Conservation (phyloP, 2,797 vertebrate genomes). For the Thripadectes ignobilis region DNA sequence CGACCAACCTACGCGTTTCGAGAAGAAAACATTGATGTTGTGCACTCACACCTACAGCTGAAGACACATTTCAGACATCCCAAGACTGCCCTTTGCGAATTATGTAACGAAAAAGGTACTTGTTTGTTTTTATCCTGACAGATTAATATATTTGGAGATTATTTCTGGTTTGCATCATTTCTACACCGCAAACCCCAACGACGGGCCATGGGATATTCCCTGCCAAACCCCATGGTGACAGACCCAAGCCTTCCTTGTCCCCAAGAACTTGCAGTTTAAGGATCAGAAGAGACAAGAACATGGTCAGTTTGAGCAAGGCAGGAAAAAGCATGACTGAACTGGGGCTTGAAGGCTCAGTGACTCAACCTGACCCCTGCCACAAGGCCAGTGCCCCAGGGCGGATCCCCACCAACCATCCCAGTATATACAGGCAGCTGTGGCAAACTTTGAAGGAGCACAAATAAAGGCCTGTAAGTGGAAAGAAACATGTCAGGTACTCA, state of each 20-base stretch:
- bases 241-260: neutral
- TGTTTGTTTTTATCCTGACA: neutral
- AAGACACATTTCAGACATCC: neutral
- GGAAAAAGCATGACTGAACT: accelerated
- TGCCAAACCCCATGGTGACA: neutral
- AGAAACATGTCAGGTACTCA: neutral
- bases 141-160: neutral
- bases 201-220: neutral
- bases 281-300: neutral
- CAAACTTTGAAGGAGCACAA: neutral
- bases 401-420: neutral
- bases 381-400: neutral
- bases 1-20: neutral
- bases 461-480: neutral
- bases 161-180: neutral
- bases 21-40: constrained; percentile 33
- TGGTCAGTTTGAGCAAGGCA: neutral
- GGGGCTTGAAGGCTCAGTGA: neutral
- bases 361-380: neutral
- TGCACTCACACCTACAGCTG: constrained; percentile 15
- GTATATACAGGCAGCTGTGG: neutral
- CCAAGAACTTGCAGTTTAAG: neutral
- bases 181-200: neutral
- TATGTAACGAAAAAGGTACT: neutral
- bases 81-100: neutral